A percentile compares a stretch with the other conserved stretches of the same genome.
These are phyloP conservation scores for Scrobipalpa costella DNA, from an alignment of 2,888 invertebrate species.

Conservation along the genomic window DNA sequence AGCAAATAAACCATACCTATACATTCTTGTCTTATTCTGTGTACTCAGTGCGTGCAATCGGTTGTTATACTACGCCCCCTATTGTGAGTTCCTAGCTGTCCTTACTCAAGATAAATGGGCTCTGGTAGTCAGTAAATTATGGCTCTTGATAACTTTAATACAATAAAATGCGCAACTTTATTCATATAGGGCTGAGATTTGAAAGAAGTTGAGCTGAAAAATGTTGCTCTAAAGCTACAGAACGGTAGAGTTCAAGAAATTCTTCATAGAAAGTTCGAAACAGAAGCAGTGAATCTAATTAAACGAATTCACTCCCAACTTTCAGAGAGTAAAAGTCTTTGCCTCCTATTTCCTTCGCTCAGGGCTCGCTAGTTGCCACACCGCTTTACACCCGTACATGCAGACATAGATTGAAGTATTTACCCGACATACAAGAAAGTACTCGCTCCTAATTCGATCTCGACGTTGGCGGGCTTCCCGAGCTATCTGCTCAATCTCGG, in stretches of 20 bases:
- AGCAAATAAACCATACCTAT: neutral
- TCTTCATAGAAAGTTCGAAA: neutral
- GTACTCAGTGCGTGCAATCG: constrained; percentile 19
- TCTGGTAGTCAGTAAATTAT: constrained; percentile 34
- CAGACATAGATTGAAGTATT: constrained; percentile 20
- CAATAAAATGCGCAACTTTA: constrained; percentile 10
- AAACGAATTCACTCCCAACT: neutral
- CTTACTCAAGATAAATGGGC: constrained; percentile 38
- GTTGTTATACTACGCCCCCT: constrained; percentile 41
- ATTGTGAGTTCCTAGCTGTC: constrained; percentile 48
- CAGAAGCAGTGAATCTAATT: neutral
- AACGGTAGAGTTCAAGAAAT: neutral
- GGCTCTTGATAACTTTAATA: constrained; percentile 18
- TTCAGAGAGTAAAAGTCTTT: neutral
- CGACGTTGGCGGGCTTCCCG: constrained; percentile 64
- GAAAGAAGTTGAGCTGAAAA: constrained; percentile 1
- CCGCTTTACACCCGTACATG: constrained; percentile 3
- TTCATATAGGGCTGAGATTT: neutral
- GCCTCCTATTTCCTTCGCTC: neutral
- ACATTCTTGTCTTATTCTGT: constrained; percentile 10
- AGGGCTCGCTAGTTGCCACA: neutral
- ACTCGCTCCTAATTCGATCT: constrained; percentile 30
- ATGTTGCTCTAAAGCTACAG: neutral
- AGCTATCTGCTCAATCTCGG: constrained; percentile 67
- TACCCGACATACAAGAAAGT: constrained; percentile 25